Conservation (phyloP, 2,888 invertebrate genomes). For the Crioceris asparagi region DNA sequence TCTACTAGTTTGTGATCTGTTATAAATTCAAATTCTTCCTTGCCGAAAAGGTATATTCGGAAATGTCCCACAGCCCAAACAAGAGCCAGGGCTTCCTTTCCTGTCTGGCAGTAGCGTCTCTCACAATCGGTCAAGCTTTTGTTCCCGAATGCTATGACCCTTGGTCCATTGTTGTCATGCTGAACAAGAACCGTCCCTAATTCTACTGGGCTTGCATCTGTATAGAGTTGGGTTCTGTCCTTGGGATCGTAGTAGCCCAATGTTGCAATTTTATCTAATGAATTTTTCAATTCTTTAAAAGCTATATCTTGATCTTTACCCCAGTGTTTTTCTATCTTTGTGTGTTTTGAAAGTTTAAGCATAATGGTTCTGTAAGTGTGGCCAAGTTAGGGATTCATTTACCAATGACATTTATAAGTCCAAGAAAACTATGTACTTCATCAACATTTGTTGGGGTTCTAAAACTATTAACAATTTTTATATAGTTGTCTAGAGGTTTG, state of each 20-base stretch:
- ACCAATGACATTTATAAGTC: constrained; percentile 24
- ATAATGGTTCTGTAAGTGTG: constrained; percentile 15
- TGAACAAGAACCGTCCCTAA: background rate
- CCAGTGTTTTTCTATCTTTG: constrained; percentile 19
- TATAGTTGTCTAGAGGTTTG: constrained; percentile 5
- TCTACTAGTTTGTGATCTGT: constrained; percentile 4
- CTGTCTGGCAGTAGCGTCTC: constrained; percentile 24
- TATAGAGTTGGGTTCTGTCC: constrained; percentile 9
- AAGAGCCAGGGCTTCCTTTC: constrained; percentile 29
- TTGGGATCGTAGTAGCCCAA: constrained; percentile 17
- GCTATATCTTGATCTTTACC: constrained; percentile 7
- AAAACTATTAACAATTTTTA: background rate
- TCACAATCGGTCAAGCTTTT: constrained; percentile 15
- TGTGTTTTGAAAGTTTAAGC: constrained; percentile 23
- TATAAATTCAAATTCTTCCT: constrained; percentile 1
- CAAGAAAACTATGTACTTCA: constrained; percentile 23
- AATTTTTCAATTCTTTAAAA: constrained; percentile 12
- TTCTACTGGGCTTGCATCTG: background rate
- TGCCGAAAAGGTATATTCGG: constrained; percentile 12
- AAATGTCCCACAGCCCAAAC: constrained; percentile 30
- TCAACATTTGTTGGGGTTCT: constrained; percentile 8
- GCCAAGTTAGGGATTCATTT: constrained; percentile 21
- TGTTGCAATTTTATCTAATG: constrained; percentile 8
- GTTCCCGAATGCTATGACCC: constrained; percentile 17
- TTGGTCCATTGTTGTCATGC: constrained; percentile 3